Evolutionary conservation across 2,797 vertebrate species (phyloP), one percentile per base, ranked within the genome.

Genomic region (Tachyglossus aculeatus): DNA sequence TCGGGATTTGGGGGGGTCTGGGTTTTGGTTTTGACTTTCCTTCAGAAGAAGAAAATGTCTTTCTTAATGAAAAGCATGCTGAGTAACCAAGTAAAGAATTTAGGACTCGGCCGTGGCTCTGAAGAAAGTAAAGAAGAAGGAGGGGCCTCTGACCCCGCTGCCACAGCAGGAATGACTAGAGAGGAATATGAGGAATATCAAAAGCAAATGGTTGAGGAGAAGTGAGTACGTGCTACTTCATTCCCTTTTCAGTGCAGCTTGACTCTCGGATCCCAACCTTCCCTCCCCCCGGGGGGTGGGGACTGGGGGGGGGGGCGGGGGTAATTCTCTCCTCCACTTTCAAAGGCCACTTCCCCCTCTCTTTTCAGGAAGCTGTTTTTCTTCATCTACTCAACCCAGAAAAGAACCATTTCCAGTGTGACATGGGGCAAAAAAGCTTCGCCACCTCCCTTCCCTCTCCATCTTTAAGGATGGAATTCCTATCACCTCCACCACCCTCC

Each of bases 161-260:
- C 96, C 24, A 96, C 96, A 0, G 95, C 95, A 10, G 97, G 97
- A 51, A 99, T 98, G 97, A 98, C 96, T 29, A 92, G 96, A 16
- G 98, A 99, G 86, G 98, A 99, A 75, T 98, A 97, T 78, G 97
- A 98, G 84, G 98, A 99, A 52, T 98, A 98, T 86, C 96, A 99
- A 75, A 99, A 97, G 89, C 96, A 98, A 80, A 2, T 98, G 88
- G 95, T 98, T 86, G 97, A 99, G 88, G 97, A 99, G 91, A 97
- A 98, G 97, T 98, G 92, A 98, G 98, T 98, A 90, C 70, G 7
- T 3, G 1, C 77, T 43, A 1, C 50, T 29, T 19, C 9, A 0
- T 16, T 37, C 37, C 39, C 57, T 52, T 47, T 36, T 3, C 4
- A 15, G 31, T 41, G 52, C 71, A 7, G 3, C 40, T 56, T 9